Base-by-base conservation (phyloP, 1,140 invertebrate species). In the Daktulosphaira vitifoliae region DNA sequence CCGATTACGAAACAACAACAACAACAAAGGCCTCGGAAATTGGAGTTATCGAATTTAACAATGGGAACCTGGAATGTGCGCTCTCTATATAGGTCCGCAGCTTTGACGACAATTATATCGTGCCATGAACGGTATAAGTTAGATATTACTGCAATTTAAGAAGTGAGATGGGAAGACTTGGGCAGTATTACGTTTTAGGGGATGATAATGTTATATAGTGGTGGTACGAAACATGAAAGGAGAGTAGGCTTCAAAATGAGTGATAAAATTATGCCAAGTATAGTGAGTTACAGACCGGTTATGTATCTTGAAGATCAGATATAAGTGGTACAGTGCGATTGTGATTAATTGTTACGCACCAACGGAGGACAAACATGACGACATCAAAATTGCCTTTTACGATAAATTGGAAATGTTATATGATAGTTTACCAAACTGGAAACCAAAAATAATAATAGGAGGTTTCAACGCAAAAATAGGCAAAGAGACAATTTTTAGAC, bases 391-490 rank as follows among this genome's bases (percentile, higher is more conserved):
- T 50, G 16, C 1, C 7, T 68, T 68, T 46, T 68, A 67, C 44
- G 62, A 65, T 11, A 11, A 8, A n/a, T 25, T 67, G n/a, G 68
- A 68, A 49, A 48, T 50, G 3, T 3, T 16, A 2, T 8, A 39
- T 13, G 11, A 51, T 22, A 39, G 16, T 37, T 23, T 68, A 48
- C 66, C 68, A 20, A 38, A 16, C 11, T 49, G 65, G 22, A 54
- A 69, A 33, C 38, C 65, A 15, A 68, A 66, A 59, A 59, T 68
- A 20, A 13, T 68, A 23, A 15, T 68, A 22, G 66, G 66, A 8
- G 68, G 68, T 44, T 39, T 33, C 2, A 69, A 68, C 39, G 62
- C 66, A 20, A 68, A 68, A 51, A 39, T 65, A 39, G 66, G 66
- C 11, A 65, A 26, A 46, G 68, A 69, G 20, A 22, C 33, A 13